Percentiles rank a stretch among this genome's conserved stretches.
These are phyloP conservation scores for Altica lythri DNA, from an alignment of 2,888 invertebrate species.

Conservation along the genomic window DNA sequence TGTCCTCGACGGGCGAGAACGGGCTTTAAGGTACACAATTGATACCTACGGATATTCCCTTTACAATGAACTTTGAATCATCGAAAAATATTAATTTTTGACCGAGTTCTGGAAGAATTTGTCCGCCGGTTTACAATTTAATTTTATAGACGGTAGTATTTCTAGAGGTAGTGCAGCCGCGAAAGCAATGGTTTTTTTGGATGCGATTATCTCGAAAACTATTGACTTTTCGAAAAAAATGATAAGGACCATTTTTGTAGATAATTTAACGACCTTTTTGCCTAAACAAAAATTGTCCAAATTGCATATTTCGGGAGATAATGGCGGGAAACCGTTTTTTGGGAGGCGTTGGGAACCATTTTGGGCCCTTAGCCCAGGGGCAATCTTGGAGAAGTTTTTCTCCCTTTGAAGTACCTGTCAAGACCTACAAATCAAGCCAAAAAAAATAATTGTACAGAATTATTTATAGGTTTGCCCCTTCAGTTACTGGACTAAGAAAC, in stretches of 20 bases:
- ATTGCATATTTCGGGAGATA: conserved; percentile 1
- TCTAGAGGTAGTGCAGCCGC: too few relatives aligned
- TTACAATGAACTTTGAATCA: too few relatives aligned
- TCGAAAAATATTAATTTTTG: too few relatives aligned
- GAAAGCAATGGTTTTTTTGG: too few relatives aligned
- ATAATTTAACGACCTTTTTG: conserved; percentile 1
- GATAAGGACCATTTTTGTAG: not conserved
- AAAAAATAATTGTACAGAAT: not conserved
- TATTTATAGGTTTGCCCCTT: not conserved
- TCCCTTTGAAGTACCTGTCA: not conserved
- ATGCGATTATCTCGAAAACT: too few relatives aligned
- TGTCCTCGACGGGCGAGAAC: too few relatives aligned
- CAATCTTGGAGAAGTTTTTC: too few relatives aligned
- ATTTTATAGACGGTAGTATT: too few relatives aligned
- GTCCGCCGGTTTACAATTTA: too few relatives aligned
- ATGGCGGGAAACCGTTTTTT: not conserved
- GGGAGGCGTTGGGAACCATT: not conserved
- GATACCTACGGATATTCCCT: too few relatives aligned
- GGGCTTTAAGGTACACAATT: too few relatives aligned
- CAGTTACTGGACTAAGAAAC: not conserved
- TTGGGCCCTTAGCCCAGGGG: not conserved
- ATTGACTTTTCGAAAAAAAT: not conserved
- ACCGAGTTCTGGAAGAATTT: too few relatives aligned
- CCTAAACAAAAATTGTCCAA: not conserved
- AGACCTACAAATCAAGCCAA: not conserved